Percentiles rank a stretch among this genome's conserved stretches.
phyloP scores from a whole-genome alignment of 2,797 vertebrate genomes.

The Simalia tracyae region DNA sequence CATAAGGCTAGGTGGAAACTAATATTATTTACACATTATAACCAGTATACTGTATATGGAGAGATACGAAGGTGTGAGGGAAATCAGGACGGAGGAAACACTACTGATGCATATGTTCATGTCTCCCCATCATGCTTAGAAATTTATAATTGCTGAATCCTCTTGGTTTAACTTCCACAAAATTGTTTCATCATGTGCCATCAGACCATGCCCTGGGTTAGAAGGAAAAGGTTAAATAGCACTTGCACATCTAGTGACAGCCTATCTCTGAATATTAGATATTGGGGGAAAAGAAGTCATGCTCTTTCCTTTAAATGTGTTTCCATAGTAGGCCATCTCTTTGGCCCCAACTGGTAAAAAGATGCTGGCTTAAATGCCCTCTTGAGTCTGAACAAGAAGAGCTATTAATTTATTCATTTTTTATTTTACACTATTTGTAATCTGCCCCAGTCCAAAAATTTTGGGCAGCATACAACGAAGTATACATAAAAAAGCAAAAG shows the following conservation, averaged over 20 bases:
- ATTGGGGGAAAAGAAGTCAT: no score
- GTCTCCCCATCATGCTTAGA: no score
- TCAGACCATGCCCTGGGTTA: no score
- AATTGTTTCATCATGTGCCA: no score
- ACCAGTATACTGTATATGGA: neutral
- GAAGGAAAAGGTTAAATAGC: no score
- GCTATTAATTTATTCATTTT: neutral
- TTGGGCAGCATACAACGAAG: neutral
- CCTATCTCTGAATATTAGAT: no score
- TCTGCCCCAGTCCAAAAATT: neutral
- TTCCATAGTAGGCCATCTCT: neutral
- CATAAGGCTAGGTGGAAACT: neutral
- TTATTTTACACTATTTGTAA: neutral
- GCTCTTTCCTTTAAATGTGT: neutral
- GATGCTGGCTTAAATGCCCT: neutral
- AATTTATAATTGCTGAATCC: no score
- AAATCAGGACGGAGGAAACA: neutral
- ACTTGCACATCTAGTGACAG: no score
- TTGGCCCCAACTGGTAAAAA: neutral
- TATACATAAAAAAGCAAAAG: neutral
- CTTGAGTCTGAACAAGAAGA: neutral
- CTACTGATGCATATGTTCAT: no score
- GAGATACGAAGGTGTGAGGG: neutral
- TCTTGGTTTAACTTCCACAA: no score
- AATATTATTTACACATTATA: neutral